Evolutionary conservation across 1,140 invertebrate species (phyloP), one percentile per base, ranked within the genome.

Genomic region (Calephelis virginiensis): DNA sequence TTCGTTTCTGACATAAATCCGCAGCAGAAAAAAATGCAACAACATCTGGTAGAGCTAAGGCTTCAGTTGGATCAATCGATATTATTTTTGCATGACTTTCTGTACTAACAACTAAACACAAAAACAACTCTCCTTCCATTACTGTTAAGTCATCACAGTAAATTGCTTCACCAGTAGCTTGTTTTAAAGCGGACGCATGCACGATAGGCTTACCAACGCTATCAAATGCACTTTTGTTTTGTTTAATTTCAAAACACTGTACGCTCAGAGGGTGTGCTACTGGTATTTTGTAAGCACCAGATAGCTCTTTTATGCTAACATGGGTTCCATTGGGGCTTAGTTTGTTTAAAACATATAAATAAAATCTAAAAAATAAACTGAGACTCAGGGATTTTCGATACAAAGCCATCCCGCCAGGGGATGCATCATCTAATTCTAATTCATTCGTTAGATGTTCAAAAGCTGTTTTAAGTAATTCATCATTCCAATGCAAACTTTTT

Each of bases 331-430:
- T 87, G 5, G 78, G 59, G 65, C 62, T 72, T 28, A 70, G 92
- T 88, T 69, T 94, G 90, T 28, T 68, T 45, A 86, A 91, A 40
- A 98, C 95, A 62, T 93, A 90, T 28, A 98, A 78, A 80, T 95
- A 99, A 68, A 96, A 96, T 91, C 97, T 98, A 88, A 97, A 98
- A 89, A 99, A 98, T 71, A 99, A 94, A 81, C 97, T 96, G 0
- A 28, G 5, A 28, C 28, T 28, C 28, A 28, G 28, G 28, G 28
- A 2, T 28, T 28, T 28, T 4, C 28, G 97, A 83, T 5, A 95
- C 95, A 6, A 99, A 45, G 96, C 94, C 96, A 98, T 97, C 62
- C 98, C 98, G 60, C 98, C 98, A 3, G 98, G 98, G 56, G 96
- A 97, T 56, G 94, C 93, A 28, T 94, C 94, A 59, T 93, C 84